Base-by-base conservation (phyloP, 1,140 invertebrate genomes). In the Hormaphis cornu region DNA sequence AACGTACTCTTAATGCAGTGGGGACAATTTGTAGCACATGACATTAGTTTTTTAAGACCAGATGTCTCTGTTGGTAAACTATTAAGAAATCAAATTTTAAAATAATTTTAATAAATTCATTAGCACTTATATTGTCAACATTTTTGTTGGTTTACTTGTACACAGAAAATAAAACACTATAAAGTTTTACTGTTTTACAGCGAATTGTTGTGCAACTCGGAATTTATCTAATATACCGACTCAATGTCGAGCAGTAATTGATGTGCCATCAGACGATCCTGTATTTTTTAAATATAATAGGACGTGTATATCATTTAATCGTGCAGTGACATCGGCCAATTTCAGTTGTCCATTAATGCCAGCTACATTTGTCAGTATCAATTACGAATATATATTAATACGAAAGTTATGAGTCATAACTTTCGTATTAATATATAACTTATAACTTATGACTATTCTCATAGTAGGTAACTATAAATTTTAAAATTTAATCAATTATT, bases 251-350 rank as follows among this genome's bases (percentile, higher is more conserved):
- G 44, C 30, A 24, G n/a, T 94, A 1, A 93, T 98, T 71, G 77
- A 87, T 0, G 84, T 97, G 12, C 88, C 93, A 1, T 75, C 80
- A 1, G 83, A 91, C 73, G 95, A 98, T 80, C 89, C 87, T 0
- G 83, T 89, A n/a, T 90, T 88, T 74, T 78, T 80, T 2, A 81
- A 82, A 63, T 83, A 81, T 30, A 83, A 86, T 16, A 86, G 85
- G 18, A 82, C 85, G 66, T 95, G 91, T 75, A 84, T 93, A 78
- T 91, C 91, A 78, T 93, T 94, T 75, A 88, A 93, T 1, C 83
- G 91, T 71, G 90, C 88, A 14, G 84, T 84, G 6, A 87, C 85
- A 6, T 87, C 88, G 71, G 80, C 83, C 50, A 85, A 86, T 74
- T 81, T 83, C 69, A 84, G 84, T 63, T 90, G 89, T 48, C 42